phyloP scores from a whole-genome alignment of 1,140 invertebrate species.

The silkworm (Bombyx mori) region ASM3026992v2 NC_085131.1:9554001-9554500 shows the following conservation, averaged over 20 bases:
- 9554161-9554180: slow-evolving; percentile 11
- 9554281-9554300: slow-evolving; percentile 18
- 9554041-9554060: not conserved
- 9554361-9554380: slow-evolving; percentile 5
- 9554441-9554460: not conserved
- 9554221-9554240: slow-evolving; percentile 1
- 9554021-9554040: slow-evolving; percentile 13
- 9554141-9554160: not conserved
- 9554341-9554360: slow-evolving; percentile 2
- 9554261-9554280: slow-evolving; percentile 19
- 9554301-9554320: slow-evolving; percentile 12
- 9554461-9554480: not conserved
- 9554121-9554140: slow-evolving; percentile 6
- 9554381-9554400: not conserved
- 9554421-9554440: not conserved
- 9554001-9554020: slow-evolving; percentile 20
- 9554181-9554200: slow-evolving; percentile 16
- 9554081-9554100: not conserved
- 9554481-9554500: not conserved
- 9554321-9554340: slow-evolving; percentile 3
- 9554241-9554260: slow-evolving; percentile 10
- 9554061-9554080: not conserved
- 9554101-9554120: not conserved
- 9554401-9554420: slow-evolving; percentile 1
- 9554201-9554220: slow-evolving; percentile 10